Conservation (phyloP, 2,113 vertebrate genomes). For the Butastur rufipennis region DNA sequence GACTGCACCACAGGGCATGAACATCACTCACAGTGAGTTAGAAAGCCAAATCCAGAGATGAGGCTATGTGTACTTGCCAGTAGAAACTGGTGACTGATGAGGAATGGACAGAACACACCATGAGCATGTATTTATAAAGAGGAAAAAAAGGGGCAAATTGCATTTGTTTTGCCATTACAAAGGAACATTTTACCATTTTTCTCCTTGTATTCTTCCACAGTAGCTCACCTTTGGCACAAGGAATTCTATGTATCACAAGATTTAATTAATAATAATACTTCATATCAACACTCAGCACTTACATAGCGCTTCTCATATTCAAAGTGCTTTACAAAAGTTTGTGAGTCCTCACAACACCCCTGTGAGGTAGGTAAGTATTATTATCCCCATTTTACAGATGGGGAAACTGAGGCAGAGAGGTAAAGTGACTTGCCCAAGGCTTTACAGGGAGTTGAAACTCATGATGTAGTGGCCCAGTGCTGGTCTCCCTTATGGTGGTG, state of each 20-base stretch:
- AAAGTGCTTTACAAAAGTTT: conserved; percentile 61
- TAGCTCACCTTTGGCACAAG: conserved; percentile 52
- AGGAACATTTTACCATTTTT: background rate
- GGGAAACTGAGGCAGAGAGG: conserved; percentile 56
- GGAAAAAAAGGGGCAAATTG: background rate
- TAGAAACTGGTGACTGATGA: background rate
- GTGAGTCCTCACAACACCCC: conserved; percentile 64
- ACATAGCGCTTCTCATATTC: conserved; percentile 4
- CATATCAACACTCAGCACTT: conserved; percentile 42
- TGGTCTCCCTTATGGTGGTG: background rate
- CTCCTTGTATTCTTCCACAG: background rate
- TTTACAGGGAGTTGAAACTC: background rate
- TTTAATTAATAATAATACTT: conserved; percentile 36
- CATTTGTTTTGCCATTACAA: background rate
- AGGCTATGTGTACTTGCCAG: background rate
- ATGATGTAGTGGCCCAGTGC: background rate
- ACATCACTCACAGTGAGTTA: background rate
- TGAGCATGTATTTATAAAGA: background rate
- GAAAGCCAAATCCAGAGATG: background rate
- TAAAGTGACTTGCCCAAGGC: conserved; percentile 25
- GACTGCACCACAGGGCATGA: background rate
- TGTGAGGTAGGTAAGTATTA: conserved; percentile 65
- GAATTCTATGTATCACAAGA: conserved; percentile 4
- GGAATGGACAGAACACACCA: background rate
- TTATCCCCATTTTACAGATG: conserved; percentile 43